phyloP scores from a whole-genome alignment of 2,113 vertebrate genomes.

The Dasyornis broadbenti region DNA sequence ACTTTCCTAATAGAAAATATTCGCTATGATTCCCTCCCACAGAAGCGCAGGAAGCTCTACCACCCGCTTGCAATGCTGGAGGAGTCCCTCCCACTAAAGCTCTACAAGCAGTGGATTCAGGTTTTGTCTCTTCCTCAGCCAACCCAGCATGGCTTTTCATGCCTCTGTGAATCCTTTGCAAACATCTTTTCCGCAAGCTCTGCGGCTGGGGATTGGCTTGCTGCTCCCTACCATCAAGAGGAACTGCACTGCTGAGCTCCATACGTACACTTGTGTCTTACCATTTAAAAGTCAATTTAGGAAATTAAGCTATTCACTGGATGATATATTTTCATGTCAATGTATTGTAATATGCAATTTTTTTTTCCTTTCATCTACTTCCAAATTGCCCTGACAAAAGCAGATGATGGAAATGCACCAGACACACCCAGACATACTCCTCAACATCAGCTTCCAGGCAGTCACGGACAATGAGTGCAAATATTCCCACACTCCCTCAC shows the following conservation, averaged over 20 bases:
- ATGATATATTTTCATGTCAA: neutral
- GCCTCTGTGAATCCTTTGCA: neutral
- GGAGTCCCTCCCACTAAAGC: neutral
- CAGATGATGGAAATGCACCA: neutral
- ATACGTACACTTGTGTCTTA: neutral
- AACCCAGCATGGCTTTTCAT: neutral
- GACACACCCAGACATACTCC: neutral
- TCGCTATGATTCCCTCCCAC: slow-evolving; percentile 20
- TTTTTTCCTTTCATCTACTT: neutral
- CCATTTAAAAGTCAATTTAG: neutral
- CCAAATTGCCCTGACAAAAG: neutral
- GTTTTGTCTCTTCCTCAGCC: neutral
- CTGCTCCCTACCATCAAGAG: neutral
- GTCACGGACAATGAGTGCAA: neutral
- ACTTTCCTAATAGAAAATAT: slow-evolving; percentile 34
- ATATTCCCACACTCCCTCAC: neutral
- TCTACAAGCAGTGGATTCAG: neutral
- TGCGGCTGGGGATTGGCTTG: neutral
- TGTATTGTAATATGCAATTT: neutral
- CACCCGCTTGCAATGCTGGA: neutral
- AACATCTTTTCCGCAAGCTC: neutral
- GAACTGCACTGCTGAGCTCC: neutral
- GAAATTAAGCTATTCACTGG: neutral
- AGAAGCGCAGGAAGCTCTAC: neutral
- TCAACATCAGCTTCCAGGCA: neutral